These are phyloP conservation scores for Pristiophorus japonicus DNA, from an alignment of 2,113 vertebrate genomes.

Conservation along the genomic window DNA sequence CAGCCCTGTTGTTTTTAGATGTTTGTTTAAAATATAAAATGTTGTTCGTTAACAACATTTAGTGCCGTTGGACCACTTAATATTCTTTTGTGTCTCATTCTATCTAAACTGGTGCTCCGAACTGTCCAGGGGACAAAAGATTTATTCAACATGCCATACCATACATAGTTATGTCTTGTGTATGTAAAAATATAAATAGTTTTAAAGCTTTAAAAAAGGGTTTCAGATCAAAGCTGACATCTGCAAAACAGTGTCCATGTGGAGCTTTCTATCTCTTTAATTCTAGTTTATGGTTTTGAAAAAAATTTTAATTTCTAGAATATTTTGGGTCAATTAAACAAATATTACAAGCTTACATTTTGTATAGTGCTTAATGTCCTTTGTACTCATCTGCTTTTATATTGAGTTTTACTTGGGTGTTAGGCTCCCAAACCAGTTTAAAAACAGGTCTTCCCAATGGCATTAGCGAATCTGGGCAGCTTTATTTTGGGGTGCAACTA, in stretches of 20 bases:
- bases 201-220: background rate
- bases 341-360: background rate
- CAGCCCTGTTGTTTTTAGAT: background rate
- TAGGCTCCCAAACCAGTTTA: background rate
- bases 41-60: too few relatives aligned
- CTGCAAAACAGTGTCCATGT: background rate
- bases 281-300: background rate
- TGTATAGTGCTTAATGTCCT: background rate
- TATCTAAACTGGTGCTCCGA: background rate
- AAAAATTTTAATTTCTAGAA: background rate
- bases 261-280: background rate
- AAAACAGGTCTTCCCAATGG: background rate
- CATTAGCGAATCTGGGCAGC: background rate
- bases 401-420: background rate
- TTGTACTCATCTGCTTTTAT: background rate
- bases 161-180: constrained; percentile 17
- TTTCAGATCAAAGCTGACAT: constrained; percentile 29
- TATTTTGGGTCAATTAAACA: background rate
- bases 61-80: background rate
- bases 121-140: background rate
- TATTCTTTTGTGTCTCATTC: background rate
- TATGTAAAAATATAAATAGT: constrained; percentile 34
- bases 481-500: background rate
- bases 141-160: constrained; percentile 22
- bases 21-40: background rate